Evolutionary conservation across 2,888 invertebrate genomes (phyloP), one percentile per base, ranked within the genome.

Genomic region (Erpobdella octoculata): DNA sequence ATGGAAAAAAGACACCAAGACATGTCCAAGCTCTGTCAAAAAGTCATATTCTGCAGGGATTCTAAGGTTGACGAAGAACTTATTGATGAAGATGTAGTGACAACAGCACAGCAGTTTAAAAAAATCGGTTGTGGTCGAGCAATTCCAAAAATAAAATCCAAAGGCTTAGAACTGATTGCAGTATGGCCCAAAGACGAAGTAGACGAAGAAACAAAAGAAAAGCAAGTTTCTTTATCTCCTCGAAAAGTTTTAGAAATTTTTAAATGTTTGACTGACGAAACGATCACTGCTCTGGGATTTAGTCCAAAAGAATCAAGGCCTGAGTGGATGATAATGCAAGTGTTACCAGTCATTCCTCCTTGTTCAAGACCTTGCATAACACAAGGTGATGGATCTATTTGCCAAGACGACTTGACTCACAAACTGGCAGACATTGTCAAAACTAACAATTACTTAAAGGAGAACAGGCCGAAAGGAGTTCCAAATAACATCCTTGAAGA

Each of bases 281-380:
- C 98, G 5, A 4, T 35, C 37, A 37, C 33, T 36, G 36, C 25
- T 36, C 65, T 65, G n/a, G 65, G 65, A 5, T 25, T 98, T 94
- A 96, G 98, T 83, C 95, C 96, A 0, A 93, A 93, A 83, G 84
- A 78, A 74, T 93, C 97, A 0, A 88, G 98, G 66, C 98, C 98
- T 8, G 98, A 99, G 86, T 99, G 98, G 97, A 97, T 99, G 97
- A 90, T 99, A 76, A 88, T 94, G 6, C 96, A 97, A 1, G 95
- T 95, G 15, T 83, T 98, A 73, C 98, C 98, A 0, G 98, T 99
- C 0, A 96, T 98, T 0, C 98, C 98, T 2, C 84, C 98, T 33
- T 89, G 92, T 1, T 97, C 98, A 0, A 87, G 98, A 75, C 98
- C 98, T 0, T 96, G 98, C 70, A 97, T 98, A 5, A 93, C 97